phyloP scores from a whole-genome alignment of 1,140 invertebrate species.

The Trichonephila clavipes region DNA sequence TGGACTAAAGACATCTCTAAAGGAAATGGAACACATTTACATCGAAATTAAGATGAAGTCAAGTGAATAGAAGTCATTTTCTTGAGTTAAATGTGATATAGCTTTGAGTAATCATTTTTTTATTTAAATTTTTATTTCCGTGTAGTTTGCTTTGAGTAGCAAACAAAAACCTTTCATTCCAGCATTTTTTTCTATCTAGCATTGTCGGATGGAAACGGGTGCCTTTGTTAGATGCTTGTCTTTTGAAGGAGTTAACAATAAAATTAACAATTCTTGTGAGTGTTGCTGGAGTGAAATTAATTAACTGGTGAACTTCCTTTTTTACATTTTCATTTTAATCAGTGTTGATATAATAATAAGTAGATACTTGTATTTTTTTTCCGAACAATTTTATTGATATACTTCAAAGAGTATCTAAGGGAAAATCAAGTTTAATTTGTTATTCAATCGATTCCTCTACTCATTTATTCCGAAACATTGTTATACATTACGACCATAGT shows the following conservation, averaged over 20 bases:
- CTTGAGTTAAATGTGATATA: constrained; percentile 3
- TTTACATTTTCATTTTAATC: too few relatives aligned
- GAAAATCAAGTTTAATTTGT: too few relatives aligned
- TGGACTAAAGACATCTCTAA: background rate
- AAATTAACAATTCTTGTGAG: constrained; percentile 32
- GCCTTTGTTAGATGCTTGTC: background rate
- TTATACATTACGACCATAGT: too few relatives aligned
- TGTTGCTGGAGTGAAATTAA: constrained; percentile 26
- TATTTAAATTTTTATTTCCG: background rate
- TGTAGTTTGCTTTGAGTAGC: background rate
- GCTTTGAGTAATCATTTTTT: background rate
- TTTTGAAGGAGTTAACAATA: constrained; percentile 21
- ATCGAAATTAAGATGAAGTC: constrained; percentile 56
- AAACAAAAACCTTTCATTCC: background rate
- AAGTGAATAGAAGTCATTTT: constrained; percentile 14
- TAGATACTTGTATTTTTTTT: too few relatives aligned
- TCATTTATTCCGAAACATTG: too few relatives aligned
- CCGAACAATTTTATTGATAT: too few relatives aligned
- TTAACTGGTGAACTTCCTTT: background rate
- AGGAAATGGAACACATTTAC: constrained; percentile 8
- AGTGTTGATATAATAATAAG: too few relatives aligned
- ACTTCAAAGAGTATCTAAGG: too few relatives aligned
- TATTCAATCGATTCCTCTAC: too few relatives aligned
- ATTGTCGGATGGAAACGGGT: background rate
- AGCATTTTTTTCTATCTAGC: background rate